phyloP scores from a whole-genome alignment of 2,888 invertebrate genomes.

The Phengaris arion region DNA sequence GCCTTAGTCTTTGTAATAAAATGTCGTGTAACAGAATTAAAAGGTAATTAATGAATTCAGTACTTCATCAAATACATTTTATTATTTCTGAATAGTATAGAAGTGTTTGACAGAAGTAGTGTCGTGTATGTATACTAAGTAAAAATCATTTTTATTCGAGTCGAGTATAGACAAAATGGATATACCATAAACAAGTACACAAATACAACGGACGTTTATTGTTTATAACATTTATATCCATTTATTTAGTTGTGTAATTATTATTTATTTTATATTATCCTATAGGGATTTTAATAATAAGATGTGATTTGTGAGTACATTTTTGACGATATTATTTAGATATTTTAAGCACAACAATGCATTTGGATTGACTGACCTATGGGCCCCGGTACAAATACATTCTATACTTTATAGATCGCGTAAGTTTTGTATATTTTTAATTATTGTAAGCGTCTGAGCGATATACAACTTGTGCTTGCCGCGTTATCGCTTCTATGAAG shows the following conservation, averaged over 20 bases:
- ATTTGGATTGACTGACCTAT: constrained; percentile 59
- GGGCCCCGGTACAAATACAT: constrained; percentile 67
- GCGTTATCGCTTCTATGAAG: constrained; percentile 72
- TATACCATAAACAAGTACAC: constrained; percentile 5
- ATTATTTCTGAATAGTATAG: neutral
- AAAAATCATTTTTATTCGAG: neutral
- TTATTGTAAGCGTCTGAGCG: constrained; percentile 50
- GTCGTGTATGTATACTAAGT: neutral
- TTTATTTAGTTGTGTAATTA: constrained; percentile 44
- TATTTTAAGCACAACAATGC: constrained; percentile 60
- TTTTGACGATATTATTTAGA: constrained; percentile 52
- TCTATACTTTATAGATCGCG: constrained; percentile 66
- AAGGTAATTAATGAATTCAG: neutral
- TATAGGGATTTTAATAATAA: constrained; percentile 32
- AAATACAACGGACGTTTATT: constrained; percentile 32
- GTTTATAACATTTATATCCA: constrained; percentile 15
- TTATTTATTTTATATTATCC: constrained; percentile 65
- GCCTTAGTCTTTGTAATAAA: too few species aligned
- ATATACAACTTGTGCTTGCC: constrained; percentile 57
- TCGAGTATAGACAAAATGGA: neutral
- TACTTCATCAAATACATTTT: neutral
- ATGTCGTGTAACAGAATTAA: neutral
- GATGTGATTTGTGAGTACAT: constrained; percentile 49
- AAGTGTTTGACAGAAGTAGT: neutral
- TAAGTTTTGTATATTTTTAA: constrained; percentile 64